phyloP scores from a whole-genome alignment of 2,113 vertebrate species.

The Albula goreensis region DNA sequence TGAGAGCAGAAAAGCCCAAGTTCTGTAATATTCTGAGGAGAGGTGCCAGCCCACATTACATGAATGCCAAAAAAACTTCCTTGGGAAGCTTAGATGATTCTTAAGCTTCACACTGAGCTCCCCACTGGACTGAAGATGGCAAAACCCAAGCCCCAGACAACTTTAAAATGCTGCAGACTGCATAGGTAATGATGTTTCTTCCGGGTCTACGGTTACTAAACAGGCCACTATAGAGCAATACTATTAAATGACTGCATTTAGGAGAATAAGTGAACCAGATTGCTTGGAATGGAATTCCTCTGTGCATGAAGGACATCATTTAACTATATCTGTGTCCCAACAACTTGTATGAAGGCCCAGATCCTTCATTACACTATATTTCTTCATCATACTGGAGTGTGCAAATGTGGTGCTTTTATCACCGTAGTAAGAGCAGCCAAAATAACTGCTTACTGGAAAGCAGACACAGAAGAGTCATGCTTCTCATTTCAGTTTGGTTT shows the following conservation, averaged over 20 bases:
- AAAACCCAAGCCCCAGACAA: not conserved
- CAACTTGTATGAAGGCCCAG: not conserved
- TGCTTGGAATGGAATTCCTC: not conserved
- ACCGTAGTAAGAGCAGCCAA: not conserved
- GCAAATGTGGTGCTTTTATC: not conserved
- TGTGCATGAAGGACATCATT: not conserved
- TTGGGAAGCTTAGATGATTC: not conserved
- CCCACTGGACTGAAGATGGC: not conserved
- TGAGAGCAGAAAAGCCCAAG: constrained; percentile 66
- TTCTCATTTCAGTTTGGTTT: constrained; percentile 65
- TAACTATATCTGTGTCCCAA: not conserved
- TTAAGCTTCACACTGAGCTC: not conserved
- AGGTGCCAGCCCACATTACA: constrained; percentile 56
- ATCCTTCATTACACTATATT: not conserved
- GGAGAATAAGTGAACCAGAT: not conserved
- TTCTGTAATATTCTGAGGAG: constrained; percentile 44
- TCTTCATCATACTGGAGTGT: not conserved
- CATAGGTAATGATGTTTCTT: not conserved
- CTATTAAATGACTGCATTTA: not conserved
- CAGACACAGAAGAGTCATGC: constrained; percentile 53
- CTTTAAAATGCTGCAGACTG: not conserved
- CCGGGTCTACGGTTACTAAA: not conserved
- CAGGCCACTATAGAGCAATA: not conserved
- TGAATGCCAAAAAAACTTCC: not conserved
- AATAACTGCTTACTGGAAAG: constrained; percentile 33